Conservation (phyloP, 2,113 vertebrate species). For the Leptosomus discolor region DNA sequence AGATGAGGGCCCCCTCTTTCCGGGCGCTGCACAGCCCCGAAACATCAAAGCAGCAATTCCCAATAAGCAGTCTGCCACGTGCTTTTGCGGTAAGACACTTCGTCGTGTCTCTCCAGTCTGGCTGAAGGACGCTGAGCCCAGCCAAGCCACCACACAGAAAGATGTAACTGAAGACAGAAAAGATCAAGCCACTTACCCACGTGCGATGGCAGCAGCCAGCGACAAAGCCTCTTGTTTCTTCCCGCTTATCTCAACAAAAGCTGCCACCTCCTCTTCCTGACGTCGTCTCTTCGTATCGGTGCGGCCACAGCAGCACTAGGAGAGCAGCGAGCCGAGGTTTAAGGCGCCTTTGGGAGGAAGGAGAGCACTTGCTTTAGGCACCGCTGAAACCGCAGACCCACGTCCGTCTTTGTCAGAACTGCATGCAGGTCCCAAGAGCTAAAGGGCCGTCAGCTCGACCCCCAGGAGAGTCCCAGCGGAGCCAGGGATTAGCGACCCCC, state of each 20-base stretch:
- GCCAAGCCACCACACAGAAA: not conserved
- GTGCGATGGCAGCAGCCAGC: not conserved
- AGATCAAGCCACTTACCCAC: constrained; percentile 11
- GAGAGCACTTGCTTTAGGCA: not conserved
- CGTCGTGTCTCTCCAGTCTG: not conserved
- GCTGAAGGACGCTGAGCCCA: not conserved
- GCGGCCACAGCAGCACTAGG: not conserved
- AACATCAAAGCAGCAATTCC: not conserved
- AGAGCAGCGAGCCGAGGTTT: not conserved
- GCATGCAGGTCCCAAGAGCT: not conserved
- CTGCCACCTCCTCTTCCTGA: not conserved
- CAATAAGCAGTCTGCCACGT: not conserved
- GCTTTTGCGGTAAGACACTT: not conserved
- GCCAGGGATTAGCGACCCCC: not conserved
- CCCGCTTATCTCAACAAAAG: not conserved
- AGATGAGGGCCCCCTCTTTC: not conserved
- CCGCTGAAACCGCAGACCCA: not conserved
- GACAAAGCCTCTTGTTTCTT: not conserved
- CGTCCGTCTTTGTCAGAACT: not conserved
- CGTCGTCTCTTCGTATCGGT: not conserved
- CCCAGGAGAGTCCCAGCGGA: not conserved
- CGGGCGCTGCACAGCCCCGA: not conserved
- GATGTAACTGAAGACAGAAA: not conserved
- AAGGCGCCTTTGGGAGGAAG: not conserved
- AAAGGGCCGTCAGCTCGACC: not conserved